Evolutionary conservation across 2,113 vertebrate species (phyloP).

Genomic region (Planiliza haematocheilus): DNA sequence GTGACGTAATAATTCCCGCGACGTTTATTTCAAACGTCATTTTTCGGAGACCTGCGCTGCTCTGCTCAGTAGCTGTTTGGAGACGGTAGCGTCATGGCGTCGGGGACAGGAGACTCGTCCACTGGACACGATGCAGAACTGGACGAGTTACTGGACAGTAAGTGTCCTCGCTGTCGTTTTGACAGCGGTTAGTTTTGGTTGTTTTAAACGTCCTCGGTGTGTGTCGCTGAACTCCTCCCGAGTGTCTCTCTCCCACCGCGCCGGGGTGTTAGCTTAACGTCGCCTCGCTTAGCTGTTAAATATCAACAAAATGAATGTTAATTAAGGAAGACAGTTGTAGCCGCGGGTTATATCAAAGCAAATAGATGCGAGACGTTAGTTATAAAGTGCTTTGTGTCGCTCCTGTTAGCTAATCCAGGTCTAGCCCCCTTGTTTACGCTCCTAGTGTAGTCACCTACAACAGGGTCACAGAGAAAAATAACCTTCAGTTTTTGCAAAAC

Average conservation of each 20-base stretch:
- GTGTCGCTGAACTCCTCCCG: rapidly evolving
- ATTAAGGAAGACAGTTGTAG: too few species aligned
- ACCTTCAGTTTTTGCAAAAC: too few species aligned
- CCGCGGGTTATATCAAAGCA: too few species aligned
- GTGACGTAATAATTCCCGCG: conserved; percentile 33
- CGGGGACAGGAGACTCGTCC: conserved; percentile 57
- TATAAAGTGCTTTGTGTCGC: too few species aligned
- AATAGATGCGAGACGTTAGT: too few species aligned
- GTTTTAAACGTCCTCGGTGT: background rate
- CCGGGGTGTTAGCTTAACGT: background rate
- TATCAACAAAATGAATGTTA: background rate
- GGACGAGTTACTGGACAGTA: conserved; percentile 85
- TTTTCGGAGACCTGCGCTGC: conserved; percentile 40
- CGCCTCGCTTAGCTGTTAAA: background rate
- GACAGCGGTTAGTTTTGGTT: background rate
- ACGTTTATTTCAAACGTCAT: conserved; percentile 57
- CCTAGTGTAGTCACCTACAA: too few species aligned
- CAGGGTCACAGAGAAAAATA: too few species aligned
- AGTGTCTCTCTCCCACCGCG: background rate
- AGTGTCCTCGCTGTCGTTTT: conserved; percentile 37
- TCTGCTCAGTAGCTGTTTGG: conserved; percentile 1
- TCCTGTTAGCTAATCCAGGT: too few species aligned
- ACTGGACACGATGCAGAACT: conserved; percentile 77
- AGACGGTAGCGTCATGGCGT: conserved; percentile 79
- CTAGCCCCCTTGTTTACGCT: too few species aligned